Conservation (phyloP, 2,888 invertebrate genomes). For the Papilio demoleus region DNA sequence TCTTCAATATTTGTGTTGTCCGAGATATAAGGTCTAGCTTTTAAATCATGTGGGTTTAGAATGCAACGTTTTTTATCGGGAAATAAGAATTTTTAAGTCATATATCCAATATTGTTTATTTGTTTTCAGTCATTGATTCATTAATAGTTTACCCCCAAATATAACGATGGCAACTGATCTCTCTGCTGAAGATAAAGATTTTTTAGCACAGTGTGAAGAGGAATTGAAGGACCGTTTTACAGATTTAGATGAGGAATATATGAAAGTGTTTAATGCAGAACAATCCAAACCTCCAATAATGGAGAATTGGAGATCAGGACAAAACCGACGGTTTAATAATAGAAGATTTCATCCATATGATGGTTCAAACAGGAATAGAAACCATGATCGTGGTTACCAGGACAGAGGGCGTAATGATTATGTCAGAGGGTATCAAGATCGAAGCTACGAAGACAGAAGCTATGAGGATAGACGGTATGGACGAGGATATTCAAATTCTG, state of each 20-base stretch:
- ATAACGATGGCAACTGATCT: constrained; percentile 62
- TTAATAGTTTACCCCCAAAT: constrained; percentile 53
- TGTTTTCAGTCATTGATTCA: constrained; percentile 61
- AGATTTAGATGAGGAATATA: constrained; percentile 85
- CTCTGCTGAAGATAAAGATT: constrained; percentile 83
- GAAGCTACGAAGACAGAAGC: constrained; percentile 40
- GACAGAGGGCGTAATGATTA: constrained; percentile 49
- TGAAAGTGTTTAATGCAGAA: constrained; percentile 72
- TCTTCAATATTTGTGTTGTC: no score
- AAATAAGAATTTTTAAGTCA: neutral
- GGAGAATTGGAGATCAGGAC: constrained; percentile 80
- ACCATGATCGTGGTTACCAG: constrained; percentile 45
- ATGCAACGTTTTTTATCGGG: no score
- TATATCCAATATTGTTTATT: constrained; percentile 17
- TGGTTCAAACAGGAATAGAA: constrained; percentile 47
- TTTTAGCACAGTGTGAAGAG: constrained; percentile 85
- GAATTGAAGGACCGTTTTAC: constrained; percentile 85
- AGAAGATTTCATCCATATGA: constrained; percentile 57
- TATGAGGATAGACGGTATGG: constrained; percentile 23
- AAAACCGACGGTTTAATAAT: constrained; percentile 57
- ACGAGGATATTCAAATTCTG: neutral
- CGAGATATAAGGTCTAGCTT: no score
- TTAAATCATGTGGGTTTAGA: no score
- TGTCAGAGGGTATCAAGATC: constrained; percentile 47
- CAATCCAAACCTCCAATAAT: constrained; percentile 83